Percentiles rank a stretch among this genome's conserved stretches.
Conservation (phyloP, 2,113 vertebrate genomes). For the Nothocercus nigrocapillus region DNA sequence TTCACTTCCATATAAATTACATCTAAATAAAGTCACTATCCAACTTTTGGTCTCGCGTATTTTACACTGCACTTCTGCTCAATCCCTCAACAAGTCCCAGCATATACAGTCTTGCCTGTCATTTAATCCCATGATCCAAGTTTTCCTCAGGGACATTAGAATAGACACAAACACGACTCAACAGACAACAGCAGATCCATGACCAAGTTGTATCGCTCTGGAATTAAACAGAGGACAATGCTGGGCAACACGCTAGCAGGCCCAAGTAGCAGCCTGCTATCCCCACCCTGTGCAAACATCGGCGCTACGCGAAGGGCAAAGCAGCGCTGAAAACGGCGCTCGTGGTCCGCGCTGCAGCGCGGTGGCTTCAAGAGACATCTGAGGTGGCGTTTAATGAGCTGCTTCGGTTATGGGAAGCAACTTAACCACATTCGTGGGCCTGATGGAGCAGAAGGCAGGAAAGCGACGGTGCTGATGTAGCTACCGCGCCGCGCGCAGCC, state of each 20-base stretch:
- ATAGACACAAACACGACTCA: conserved; percentile 9
- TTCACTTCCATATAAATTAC: conserved; percentile 2
- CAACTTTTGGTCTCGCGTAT: background rate
- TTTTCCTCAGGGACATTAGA: background rate
- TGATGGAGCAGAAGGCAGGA: background rate
- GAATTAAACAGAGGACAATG: background rate
- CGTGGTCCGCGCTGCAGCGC: background rate
- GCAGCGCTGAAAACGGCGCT: background rate
- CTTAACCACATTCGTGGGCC: accelerated
- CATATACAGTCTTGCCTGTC: background rate
- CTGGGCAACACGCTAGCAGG: background rate
- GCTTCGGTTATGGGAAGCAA: background rate
- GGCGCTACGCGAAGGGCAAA: background rate
- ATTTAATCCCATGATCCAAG: background rate
- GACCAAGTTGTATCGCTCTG: background rate
- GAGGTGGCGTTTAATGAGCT: background rate
- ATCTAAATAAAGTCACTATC: background rate
- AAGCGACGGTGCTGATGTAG: accelerated
- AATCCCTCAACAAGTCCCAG: background rate
- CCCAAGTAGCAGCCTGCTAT: background rate
- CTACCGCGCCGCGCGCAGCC: background rate
- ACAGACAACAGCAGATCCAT: background rate
- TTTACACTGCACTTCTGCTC: background rate
- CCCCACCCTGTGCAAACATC: background rate
- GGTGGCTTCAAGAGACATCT: background rate